These are phyloP conservation scores for Cheilosia soror DNA, from an alignment of 2,888 invertebrate species.

Conservation along the genomic window DNA sequence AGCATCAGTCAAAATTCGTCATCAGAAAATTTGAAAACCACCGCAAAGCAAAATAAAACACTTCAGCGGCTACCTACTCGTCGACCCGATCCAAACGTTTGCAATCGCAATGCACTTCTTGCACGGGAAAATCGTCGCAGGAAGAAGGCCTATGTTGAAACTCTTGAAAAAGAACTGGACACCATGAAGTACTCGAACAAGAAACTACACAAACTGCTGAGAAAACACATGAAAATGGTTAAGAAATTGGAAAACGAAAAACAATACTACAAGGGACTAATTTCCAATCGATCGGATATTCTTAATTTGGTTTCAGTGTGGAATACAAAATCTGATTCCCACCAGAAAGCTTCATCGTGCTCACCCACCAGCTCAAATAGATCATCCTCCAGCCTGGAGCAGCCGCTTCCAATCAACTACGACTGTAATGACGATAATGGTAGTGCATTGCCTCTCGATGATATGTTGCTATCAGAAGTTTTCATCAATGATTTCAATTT, in stretches of 20 bases:
- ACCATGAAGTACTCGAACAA: slow-evolving; percentile 84
- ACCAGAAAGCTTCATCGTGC: slow-evolving; percentile 44
- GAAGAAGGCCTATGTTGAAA: slow-evolving; percentile 86
- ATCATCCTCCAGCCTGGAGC: slow-evolving; percentile 61
- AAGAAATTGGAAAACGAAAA: slow-evolving; percentile 85
- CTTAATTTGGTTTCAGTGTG: slow-evolving; percentile 84
- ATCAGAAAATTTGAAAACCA: background rate
- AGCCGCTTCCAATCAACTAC: slow-evolving; percentile 64
- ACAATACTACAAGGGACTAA: slow-evolving; percentile 85
- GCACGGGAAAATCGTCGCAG: slow-evolving; percentile 87
- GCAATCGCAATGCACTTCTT: slow-evolving; percentile 85
- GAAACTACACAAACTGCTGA: slow-evolving; percentile 84
- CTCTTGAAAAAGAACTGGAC: slow-evolving; percentile 85
- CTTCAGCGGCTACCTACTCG: slow-evolving; percentile 80
- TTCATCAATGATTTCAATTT: slow-evolving; percentile 70
- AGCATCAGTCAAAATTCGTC: slow-evolving; percentile 29
- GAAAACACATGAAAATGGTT: slow-evolving; percentile 84
- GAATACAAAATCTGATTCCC: slow-evolving; percentile 58
- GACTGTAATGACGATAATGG: slow-evolving; percentile 75
- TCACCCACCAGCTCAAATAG: slow-evolving; percentile 75
- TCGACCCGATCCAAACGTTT: slow-evolving; percentile 82
- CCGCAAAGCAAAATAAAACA: slow-evolving; percentile 59
- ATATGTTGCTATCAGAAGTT: slow-evolving; percentile 58
- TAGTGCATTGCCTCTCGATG: slow-evolving; percentile 74
- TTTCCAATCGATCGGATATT: slow-evolving; percentile 85